These are phyloP conservation scores for Orycteropus afer DNA, from an alignment of 2,113 vertebrate genomes.

Conservation along the genomic window DNA sequence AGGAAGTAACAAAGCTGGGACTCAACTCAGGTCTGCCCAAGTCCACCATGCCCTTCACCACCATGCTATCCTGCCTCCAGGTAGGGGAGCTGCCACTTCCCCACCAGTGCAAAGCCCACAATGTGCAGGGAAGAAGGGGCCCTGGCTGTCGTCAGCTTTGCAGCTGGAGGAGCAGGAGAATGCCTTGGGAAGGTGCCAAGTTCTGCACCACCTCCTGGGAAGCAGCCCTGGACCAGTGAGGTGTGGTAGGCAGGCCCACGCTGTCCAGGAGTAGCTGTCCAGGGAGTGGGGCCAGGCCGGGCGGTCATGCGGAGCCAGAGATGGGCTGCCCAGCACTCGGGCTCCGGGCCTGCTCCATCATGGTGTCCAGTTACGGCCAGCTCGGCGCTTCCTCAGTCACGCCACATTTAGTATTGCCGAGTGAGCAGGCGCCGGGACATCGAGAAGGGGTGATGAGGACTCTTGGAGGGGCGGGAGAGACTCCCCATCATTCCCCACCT, in stretches of 20 bases:
- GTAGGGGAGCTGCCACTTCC: background rate
- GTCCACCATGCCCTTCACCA: background rate
- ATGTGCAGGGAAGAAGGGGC: background rate
- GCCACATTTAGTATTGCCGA: slow-evolving; percentile 84
- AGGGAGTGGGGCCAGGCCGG: slow-evolving; percentile 72
- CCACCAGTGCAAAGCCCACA: background rate
- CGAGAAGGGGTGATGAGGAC: slow-evolving; percentile 68
- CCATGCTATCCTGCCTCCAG: background rate
- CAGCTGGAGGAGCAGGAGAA: slow-evolving; percentile 20
- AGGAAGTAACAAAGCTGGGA: background rate
- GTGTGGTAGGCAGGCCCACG: background rate
- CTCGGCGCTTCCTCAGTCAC: slow-evolving; percentile 81
- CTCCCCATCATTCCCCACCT: slow-evolving; percentile 56
- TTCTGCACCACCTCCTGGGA: background rate
- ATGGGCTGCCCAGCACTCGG: slow-evolving; percentile 66
- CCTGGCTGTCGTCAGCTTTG: background rate
- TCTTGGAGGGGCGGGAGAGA: slow-evolving; percentile 63
- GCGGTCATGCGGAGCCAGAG: slow-evolving; percentile 84
- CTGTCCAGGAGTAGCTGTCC: slow-evolving; percentile 56
- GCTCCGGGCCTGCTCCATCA: slow-evolving; percentile 43
- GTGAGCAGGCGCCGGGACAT: slow-evolving; percentile 65
- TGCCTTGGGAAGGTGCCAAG: slow-evolving; percentile 54
- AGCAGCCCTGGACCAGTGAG: slow-evolving; percentile 42
- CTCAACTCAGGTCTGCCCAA: background rate
- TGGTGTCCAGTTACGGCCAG: slow-evolving; percentile 73